These are phyloP conservation scores for Ophiodon elongatus DNA, from an alignment of 2,113 vertebrate genomes.

Conservation along the genomic window DNA sequence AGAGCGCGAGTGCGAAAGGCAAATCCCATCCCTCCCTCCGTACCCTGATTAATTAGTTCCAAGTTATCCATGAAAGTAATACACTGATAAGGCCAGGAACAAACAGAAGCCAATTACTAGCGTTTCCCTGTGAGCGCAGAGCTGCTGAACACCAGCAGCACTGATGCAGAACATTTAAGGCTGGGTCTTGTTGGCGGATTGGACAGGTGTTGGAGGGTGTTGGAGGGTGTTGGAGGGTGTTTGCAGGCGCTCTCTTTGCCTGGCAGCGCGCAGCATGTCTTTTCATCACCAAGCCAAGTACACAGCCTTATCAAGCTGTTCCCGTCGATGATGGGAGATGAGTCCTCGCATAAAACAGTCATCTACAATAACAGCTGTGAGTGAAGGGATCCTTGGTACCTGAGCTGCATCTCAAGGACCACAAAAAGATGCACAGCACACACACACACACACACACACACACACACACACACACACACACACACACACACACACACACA, in stretches of 20 bases:
- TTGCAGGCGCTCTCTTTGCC: slow-evolving; percentile 20
- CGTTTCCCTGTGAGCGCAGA: slow-evolving; percentile 60
- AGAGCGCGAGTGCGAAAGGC: slow-evolving; percentile 36
- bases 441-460: not conserved
- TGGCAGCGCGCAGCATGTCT: slow-evolving; percentile 39
- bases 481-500: not conserved
- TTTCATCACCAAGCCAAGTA: slow-evolving; percentile 56
- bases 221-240: slow-evolving; percentile 40
- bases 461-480: not conserved
- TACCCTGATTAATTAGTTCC: slow-evolving; percentile 81
- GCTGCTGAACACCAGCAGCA: slow-evolving; percentile 57
- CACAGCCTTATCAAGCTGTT: slow-evolving; percentile 54
- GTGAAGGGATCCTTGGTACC: slow-evolving; percentile 45
- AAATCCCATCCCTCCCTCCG: slow-evolving; percentile 53
- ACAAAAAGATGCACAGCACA: not conserved
- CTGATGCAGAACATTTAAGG: slow-evolving; percentile 66
- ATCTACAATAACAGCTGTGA: slow-evolving; percentile 46
- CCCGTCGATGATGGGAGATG: slow-evolving; percentile 45
- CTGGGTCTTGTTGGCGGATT: slow-evolving; percentile 53
- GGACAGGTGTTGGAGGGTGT: slow-evolving; percentile 54
- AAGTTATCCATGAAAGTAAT: slow-evolving; percentile 83
- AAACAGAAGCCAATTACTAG: slow-evolving; percentile 80
- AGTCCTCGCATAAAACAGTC: slow-evolving; percentile 48
- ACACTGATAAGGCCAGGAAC: slow-evolving; percentile 78
- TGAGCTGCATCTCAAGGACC: slow-evolving; percentile 3